phyloP scores from a whole-genome alignment of 2,797 vertebrate species.

The Novumbra hubbsi region DNA sequence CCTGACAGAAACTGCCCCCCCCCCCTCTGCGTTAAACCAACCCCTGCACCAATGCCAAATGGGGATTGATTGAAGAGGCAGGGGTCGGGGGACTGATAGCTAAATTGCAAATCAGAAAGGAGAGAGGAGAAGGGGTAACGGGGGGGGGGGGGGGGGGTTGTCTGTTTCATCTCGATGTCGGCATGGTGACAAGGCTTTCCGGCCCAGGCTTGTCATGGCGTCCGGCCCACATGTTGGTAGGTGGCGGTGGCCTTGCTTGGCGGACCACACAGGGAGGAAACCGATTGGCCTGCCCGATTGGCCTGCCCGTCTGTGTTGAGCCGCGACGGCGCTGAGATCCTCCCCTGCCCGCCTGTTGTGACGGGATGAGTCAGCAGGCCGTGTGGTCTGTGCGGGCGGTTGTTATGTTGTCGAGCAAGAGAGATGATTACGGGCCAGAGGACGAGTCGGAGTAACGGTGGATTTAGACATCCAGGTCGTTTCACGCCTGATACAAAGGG shows the following conservation, averaged over 20 bases:
- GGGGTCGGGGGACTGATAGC: not conserved
- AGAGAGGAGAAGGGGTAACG: not conserved
- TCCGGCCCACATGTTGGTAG: slow-evolving; percentile 30
- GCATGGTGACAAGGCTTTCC: slow-evolving; percentile 29
- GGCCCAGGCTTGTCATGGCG: not conserved
- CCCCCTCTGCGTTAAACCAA: slow-evolving; percentile 36
- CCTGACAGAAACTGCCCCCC: slow-evolving; percentile 33
- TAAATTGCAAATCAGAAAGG: not conserved
- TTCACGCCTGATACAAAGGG: not conserved
- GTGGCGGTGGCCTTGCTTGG: slow-evolving; percentile 43
- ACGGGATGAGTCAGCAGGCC: slow-evolving; percentile 44
- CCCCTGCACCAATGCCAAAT: slow-evolving; percentile 11
- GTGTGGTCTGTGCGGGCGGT: not conserved
- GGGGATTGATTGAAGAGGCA: not conserved
- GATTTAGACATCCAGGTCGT: not conserved
- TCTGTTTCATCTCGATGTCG: slow-evolving; percentile 36
- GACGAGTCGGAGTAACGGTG: not conserved
- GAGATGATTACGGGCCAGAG: not conserved
- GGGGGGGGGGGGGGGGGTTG: slow-evolving; percentile 8
- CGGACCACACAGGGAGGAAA: slow-evolving; percentile 60
- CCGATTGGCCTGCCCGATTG: not conserved
- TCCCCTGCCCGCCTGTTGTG: slow-evolving; percentile 32
- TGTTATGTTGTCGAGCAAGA: not conserved
- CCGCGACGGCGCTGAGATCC: slow-evolving; percentile 41
- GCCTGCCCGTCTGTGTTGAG: not conserved